phyloP scores from a whole-genome alignment of 2,797 vertebrate species.

The Xenopus petersii region DNA sequence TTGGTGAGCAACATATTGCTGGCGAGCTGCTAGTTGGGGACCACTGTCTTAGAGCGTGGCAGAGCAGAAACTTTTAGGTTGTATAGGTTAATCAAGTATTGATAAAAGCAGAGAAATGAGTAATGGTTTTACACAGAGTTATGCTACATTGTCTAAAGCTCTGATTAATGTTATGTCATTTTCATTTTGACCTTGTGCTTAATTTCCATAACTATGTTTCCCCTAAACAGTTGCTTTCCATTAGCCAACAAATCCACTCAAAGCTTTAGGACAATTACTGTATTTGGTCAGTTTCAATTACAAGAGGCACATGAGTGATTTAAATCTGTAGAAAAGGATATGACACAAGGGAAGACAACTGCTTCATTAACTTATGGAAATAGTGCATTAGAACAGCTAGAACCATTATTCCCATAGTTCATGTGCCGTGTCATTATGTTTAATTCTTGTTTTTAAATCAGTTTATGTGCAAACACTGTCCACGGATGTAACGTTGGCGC shows the following conservation, averaged over 20 bases:
- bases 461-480: conserved; percentile 19
- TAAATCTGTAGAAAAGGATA: conserved; percentile 20
- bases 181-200: conserved; percentile 18
- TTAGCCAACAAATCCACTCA: conserved; percentile 34
- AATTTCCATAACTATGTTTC: conserved; percentile 12
- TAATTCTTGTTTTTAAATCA: conserved; percentile 37
- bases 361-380: conserved; percentile 45
- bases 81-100: neutral
- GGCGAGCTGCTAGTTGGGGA: too few relatives aligned
- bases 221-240: conserved; percentile 26
- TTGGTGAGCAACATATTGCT: too few relatives aligned
- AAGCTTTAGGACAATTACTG: conserved; percentile 29
- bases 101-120: neutral
- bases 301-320: conserved; percentile 28
- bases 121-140: neutral
- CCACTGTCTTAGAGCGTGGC: too few relatives aligned
- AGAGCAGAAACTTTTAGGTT: neutral
- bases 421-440: conserved; percentile 20
- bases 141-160: neutral
- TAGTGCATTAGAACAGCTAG: conserved; percentile 36
- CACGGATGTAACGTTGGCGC: neutral
- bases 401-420: conserved; percentile 24
- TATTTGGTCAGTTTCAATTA: conserved; percentile 36
- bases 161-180: conserved; percentile 27
- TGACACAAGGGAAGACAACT: conserved; percentile 33